Percentiles rank a stretch among this genome's conserved stretches.
These are phyloP conservation scores for Panzeria rudis DNA, from an alignment of 2,888 invertebrate species.

Conservation along the genomic window DNA sequence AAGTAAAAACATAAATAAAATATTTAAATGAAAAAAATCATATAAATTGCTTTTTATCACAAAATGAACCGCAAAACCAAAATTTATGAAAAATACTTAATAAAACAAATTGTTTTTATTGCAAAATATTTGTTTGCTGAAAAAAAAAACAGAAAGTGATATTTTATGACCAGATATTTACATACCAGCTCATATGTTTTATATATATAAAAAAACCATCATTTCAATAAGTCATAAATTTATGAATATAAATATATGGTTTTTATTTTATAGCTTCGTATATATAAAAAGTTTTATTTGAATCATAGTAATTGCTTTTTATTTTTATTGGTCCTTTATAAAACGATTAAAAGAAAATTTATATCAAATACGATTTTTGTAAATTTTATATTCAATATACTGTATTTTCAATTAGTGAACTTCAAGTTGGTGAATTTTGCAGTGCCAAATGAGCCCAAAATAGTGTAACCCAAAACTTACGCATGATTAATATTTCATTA, in stretches of 20 bases:
- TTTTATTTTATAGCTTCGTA: not conserved
- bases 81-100: not conserved
- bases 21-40: not conserved
- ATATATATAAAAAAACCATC: not conserved
- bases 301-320: not conserved
- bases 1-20: not conserved
- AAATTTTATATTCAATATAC: too few species aligned
- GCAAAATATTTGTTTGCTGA: not conserved
- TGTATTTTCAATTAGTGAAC: too few species aligned
- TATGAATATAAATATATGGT: not conserved
- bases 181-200: not conserved
- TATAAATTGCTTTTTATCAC: not conserved
- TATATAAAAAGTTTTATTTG: not conserved
- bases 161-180: not conserved
- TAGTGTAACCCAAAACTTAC: too few species aligned
- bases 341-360: too few species aligned
- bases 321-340: too few species aligned
- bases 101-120: not conserved
- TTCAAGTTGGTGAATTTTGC: too few species aligned
- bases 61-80: not conserved
- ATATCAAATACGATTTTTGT: too few species aligned
- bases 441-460: too few species aligned
- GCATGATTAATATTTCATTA: too few species aligned
- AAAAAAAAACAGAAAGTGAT: not conserved
- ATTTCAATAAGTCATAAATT: not conserved